A percentile compares a stretch with the other conserved stretches of the same genome.
These are phyloP conservation scores for Drosophila ficusphila DNA, from an alignment of 1,140 invertebrate genomes.

Conservation along the genomic window DNA sequence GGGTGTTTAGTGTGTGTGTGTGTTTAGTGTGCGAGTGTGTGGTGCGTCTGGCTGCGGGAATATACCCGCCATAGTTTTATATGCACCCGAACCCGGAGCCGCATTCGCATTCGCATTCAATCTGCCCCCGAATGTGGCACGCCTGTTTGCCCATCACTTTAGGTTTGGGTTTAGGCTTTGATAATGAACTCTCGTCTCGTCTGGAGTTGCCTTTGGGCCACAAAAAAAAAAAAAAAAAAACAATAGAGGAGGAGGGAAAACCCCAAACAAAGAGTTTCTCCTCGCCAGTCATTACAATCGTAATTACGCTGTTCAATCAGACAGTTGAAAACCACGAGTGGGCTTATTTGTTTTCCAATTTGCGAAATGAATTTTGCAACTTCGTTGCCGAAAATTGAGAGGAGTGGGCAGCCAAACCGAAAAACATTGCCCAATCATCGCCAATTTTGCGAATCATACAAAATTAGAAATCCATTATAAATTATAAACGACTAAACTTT, in stretches of 20 bases:
- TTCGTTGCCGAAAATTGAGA: too few relatives aligned
- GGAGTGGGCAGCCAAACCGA: not conserved
- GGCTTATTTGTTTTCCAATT: slow-evolving; percentile 22
- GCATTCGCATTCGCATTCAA: slow-evolving; percentile 30
- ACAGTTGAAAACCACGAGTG: not conserved
- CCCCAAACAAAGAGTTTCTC: not conserved
- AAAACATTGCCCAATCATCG: slow-evolving; percentile 14
- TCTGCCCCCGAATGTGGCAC: slow-evolving; percentile 1
- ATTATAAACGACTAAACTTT: too few relatives aligned
- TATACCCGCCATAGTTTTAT: slow-evolving; percentile 11
- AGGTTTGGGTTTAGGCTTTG: slow-evolving; percentile 27
- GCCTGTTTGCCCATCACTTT: slow-evolving; percentile 42
- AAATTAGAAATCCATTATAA: too few relatives aligned
- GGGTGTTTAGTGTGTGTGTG: not conserved
- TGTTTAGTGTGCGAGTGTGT: not conserved
- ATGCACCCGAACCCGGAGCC: slow-evolving; percentile 20
- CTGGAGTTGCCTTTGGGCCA: not conserved
- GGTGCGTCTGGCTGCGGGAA: not conserved
- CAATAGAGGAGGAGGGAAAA: too few relatives aligned
- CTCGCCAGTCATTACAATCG: not conserved
- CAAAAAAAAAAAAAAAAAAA: slow-evolving; percentile 4
- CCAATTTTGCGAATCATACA: slow-evolving; percentile 4
- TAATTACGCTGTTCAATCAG: slow-evolving; percentile 6
- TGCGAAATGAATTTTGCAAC: slow-evolving; percentile 26
- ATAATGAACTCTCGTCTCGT: slow-evolving; percentile 41